Percentiles rank a stretch among this genome's conserved stretches.
These are phyloP conservation scores for Platerodrilus igneus DNA, from an alignment of 2,888 invertebrate species.

Conservation along the genomic window DNA sequence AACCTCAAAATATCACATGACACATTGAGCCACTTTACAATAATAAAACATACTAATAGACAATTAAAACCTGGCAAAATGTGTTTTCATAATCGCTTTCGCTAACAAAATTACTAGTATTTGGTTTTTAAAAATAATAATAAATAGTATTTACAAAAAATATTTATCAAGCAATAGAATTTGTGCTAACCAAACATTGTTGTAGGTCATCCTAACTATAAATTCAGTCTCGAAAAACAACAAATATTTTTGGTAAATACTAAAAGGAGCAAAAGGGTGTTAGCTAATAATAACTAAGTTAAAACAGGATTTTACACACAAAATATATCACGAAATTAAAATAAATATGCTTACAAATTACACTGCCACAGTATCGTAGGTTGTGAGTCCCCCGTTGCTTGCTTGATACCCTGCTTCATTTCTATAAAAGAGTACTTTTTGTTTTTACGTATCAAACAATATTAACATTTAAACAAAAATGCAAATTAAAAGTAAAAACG, in stretches of 20 bases:
- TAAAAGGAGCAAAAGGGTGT: too few relatives aligned
- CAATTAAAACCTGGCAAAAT: constrained; percentile 38
- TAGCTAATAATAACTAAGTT: too few relatives aligned
- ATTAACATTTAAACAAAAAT: too few relatives aligned
- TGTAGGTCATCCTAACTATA: too few relatives aligned
- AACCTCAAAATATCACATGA: constrained; percentile 51
- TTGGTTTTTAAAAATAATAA: constrained; percentile 35
- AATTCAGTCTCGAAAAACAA: constrained; percentile 35
- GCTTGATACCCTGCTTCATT: constrained; percentile 76
- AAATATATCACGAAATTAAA: too few relatives aligned
- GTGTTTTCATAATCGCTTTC: constrained; percentile 40
- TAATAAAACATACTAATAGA: constrained; percentile 15
- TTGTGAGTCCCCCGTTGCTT: constrained; percentile 82
- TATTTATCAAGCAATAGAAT: constrained; percentile 28
- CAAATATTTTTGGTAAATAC: constrained; percentile 36
- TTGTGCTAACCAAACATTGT: constrained; percentile 23
- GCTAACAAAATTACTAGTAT: constrained; percentile 30
- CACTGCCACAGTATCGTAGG: constrained; percentile 99
- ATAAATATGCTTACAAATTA: constrained; percentile 86
- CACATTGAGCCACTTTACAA: constrained; percentile 48
- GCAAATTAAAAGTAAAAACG: too few relatives aligned
- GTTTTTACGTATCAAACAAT: too few relatives aligned
- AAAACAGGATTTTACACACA: too few relatives aligned
- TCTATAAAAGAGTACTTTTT: too few relatives aligned
- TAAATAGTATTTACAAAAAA: constrained; percentile 29